Evolutionary conservation across 2,888 invertebrate genomes (phyloP).

Genomic region (Tetragnatha montana): DNA sequence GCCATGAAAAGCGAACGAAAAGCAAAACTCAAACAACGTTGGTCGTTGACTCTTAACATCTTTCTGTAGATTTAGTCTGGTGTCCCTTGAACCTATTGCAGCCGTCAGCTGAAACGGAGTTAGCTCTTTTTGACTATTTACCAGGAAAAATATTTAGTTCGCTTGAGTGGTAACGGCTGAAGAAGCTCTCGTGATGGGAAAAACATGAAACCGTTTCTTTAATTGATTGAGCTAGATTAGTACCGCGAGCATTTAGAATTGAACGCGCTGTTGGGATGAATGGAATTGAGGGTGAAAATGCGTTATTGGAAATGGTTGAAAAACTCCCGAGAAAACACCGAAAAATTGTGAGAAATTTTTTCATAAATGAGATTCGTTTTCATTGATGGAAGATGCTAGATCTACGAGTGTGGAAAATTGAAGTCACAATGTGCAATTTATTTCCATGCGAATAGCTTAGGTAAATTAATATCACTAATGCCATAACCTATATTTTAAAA

Average conservation of each 20-base stretch:
- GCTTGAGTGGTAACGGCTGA: not conserved
- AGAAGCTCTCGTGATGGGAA: not conserved
- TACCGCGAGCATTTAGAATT: not conserved
- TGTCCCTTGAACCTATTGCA: constrained; percentile 28
- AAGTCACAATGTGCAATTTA: too few relatives aligned
- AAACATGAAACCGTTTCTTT: not conserved
- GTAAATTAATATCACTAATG: too few relatives aligned
- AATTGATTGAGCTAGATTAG: not conserved
- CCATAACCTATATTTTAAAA: too few relatives aligned
- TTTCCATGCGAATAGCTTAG: too few relatives aligned
- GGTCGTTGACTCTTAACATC: constrained; percentile 50
- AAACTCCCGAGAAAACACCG: not conserved
- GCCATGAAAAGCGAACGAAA: not conserved
- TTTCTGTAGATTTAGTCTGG: not conserved
- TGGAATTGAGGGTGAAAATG: not conserved
- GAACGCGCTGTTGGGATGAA: not conserved
- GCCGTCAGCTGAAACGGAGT: constrained; percentile 1
- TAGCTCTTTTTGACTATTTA: not conserved
- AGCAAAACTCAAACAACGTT: constrained; percentile 7
- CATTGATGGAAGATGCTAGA: not conserved
- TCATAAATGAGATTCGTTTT: not conserved
- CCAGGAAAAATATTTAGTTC: not conserved
- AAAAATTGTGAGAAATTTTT: not conserved
- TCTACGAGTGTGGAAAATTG: too few relatives aligned
- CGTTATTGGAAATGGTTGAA: not conserved